These are phyloP conservation scores for Eleginops maclovinus DNA, from an alignment of 2,113 vertebrate species.

Conservation along the genomic window DNA sequence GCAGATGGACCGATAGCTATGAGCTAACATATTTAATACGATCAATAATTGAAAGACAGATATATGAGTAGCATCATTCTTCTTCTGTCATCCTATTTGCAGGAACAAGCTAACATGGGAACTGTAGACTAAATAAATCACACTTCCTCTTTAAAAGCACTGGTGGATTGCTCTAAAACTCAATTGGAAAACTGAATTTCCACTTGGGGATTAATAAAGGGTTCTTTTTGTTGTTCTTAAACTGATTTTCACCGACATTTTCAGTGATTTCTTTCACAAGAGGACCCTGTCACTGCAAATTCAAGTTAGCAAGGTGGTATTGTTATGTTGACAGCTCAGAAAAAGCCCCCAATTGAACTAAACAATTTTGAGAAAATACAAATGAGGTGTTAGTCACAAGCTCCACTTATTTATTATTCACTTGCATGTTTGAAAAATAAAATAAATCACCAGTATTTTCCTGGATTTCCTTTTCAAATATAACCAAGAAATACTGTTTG, in stretches of 20 bases:
- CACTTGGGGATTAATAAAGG: no score
- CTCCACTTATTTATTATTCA: not conserved
- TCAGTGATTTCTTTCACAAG: not conserved
- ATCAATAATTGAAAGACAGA: not conserved
- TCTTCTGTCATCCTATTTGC: not conserved
- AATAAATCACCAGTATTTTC: not conserved
- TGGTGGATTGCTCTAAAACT: not conserved
- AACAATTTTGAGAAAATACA: constrained; percentile 21
- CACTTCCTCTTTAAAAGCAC: not conserved
- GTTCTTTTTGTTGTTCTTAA: not conserved
- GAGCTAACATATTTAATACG: not conserved
- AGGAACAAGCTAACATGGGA: not conserved
- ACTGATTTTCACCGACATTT: not conserved
- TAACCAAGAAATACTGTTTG: constrained; percentile 2
- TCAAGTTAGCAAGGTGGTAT: not conserved
- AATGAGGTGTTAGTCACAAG: constrained; percentile 14
- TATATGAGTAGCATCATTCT: not conserved
- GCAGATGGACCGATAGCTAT: not conserved
- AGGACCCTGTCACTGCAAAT: not conserved
- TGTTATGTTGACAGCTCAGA: not conserved
- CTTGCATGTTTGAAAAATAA: not conserved
- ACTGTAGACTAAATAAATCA: not conserved
- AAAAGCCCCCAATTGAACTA: not conserved
- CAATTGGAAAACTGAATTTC: no score
- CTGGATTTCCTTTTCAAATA: not conserved